phyloP scores from a whole-genome alignment of 2,888 invertebrate species.

The Xestia rhomboidea region DNA sequence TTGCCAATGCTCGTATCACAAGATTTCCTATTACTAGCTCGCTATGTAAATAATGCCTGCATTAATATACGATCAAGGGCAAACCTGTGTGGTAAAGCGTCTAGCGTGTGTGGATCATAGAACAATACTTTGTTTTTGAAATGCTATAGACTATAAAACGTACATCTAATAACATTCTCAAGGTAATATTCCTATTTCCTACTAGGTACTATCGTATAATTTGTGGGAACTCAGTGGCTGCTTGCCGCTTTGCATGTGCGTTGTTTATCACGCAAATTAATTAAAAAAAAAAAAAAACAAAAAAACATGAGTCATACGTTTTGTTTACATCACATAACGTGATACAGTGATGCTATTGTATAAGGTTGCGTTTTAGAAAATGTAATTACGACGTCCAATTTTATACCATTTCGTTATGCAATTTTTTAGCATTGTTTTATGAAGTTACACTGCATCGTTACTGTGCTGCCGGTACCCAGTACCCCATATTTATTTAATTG shows the following conservation, averaged over 20 bases:
- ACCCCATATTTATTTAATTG: slow-evolving; percentile 26
- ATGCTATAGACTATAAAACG: slow-evolving; percentile 36
- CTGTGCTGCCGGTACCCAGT: too few relatives aligned
- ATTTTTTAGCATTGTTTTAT: slow-evolving; percentile 44
- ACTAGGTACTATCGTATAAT: slow-evolving; percentile 26
- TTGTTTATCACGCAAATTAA: slow-evolving; percentile 60
- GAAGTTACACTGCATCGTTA: slow-evolving; percentile 7
- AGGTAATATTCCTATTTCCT: slow-evolving; percentile 51
- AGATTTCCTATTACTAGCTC: slow-evolving; percentile 34
- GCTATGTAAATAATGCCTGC: slow-evolving; percentile 28
- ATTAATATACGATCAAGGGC: slow-evolving; percentile 40
- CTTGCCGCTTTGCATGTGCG: slow-evolving; percentile 17
- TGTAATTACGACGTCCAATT: slow-evolving; percentile 50
- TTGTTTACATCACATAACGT: slow-evolving; percentile 67
- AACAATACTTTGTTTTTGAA: slow-evolving; percentile 42
- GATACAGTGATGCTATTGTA: slow-evolving; percentile 54
- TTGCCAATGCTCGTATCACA: slow-evolving; percentile 38
- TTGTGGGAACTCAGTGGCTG: slow-evolving; percentile 52
- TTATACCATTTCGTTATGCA: slow-evolving; percentile 50
- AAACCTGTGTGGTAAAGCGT: slow-evolving; percentile 35
- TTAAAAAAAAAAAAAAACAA: slow-evolving; percentile 60
- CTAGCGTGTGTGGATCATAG: slow-evolving; percentile 28
- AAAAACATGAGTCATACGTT: slow-evolving; percentile 60
- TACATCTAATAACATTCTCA: slow-evolving; percentile 52
- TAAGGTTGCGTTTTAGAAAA: slow-evolving; percentile 64